These are phyloP conservation scores for Dasysyrphus tricinctus DNA, from an alignment of 2,888 invertebrate genomes.

Conservation along the genomic window DNA sequence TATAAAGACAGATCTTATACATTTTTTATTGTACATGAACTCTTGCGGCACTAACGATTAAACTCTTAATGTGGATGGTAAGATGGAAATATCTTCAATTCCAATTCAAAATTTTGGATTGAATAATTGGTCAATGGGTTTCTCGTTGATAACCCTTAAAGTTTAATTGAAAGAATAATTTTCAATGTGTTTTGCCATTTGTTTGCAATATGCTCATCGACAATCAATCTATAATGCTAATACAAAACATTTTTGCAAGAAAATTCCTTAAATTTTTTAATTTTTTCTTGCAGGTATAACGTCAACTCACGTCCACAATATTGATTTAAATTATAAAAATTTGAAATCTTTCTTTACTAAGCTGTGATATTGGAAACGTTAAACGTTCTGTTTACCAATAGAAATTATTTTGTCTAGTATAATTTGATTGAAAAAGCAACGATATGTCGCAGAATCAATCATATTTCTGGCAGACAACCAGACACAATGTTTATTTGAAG, in stretches of 20 bases:
- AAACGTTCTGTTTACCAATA: slow-evolving; percentile 11
- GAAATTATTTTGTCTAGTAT: slow-evolving; percentile 14
- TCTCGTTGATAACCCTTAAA: neutral
- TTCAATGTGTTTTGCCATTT: neutral
- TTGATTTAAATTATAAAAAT: slow-evolving; percentile 27
- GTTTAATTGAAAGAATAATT: neutral
- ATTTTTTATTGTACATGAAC: neutral
- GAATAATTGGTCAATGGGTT: neutral
- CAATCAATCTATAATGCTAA: neutral
- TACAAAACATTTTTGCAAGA: neutral
- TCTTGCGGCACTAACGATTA: neutral
- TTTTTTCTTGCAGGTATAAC: slow-evolving; percentile 37
- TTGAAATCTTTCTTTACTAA: neutral
- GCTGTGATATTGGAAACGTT: slow-evolving; percentile 58
- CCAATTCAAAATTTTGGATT: neutral
- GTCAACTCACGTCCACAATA: slow-evolving; percentile 11
- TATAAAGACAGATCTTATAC: neutral
- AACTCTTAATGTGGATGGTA: neutral
- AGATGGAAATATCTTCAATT: neutral
- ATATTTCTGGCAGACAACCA: slow-evolving; percentile 83
- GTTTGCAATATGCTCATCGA: neutral
- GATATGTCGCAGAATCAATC: slow-evolving; percentile 83
- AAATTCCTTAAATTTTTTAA: neutral
- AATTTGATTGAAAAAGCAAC: slow-evolving; percentile 33
- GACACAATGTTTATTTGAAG: slow-evolving; percentile 82